Evolutionary conservation across 2,113 vertebrate genomes (phyloP).

Genomic region (Campylorhamphus procurvoides): DNA sequence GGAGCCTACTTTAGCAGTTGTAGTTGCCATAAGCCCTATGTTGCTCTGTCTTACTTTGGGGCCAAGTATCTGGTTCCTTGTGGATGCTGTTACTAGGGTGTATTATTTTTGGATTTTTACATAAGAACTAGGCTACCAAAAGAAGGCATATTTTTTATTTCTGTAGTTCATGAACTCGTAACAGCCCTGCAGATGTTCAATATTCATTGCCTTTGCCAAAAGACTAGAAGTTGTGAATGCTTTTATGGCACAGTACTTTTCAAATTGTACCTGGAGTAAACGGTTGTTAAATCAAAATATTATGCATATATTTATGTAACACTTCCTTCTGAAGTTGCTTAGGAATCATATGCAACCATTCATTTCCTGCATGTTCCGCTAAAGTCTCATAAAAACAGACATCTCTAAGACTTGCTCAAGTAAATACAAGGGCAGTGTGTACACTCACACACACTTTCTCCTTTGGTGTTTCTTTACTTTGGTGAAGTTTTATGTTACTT

Average conservation of each 20-base stretch:
- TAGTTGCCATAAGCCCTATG: slow-evolving; percentile 9
- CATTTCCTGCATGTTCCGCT: background rate
- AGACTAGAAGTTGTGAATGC: background rate
- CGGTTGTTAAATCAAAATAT: background rate
- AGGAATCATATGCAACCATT: fast-evolving
- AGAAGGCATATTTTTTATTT: slow-evolving; percentile 28
- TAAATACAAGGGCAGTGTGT: background rate
- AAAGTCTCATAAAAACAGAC: background rate
- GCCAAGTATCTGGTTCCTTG: slow-evolving; percentile 42
- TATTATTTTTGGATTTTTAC: slow-evolving; percentile 56
- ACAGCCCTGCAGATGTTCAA: slow-evolving; percentile 20
- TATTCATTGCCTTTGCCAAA: slow-evolving; percentile 26
- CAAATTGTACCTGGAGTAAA: background rate
- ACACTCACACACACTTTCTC: background rate
- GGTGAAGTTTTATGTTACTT: background rate
- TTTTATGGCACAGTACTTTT: background rate
- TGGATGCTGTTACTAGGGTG: slow-evolving; percentile 3
- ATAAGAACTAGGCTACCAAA: slow-evolving; percentile 25
- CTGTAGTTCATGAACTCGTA: slow-evolving; percentile 47
- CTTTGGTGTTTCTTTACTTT: background rate
- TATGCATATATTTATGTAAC: background rate
- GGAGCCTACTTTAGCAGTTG: background rate
- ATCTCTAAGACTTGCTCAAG: background rate
- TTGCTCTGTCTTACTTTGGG: background rate
- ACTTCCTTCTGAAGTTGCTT: background rate